A percentile compares a stretch with the other conserved stretches of the same genome.
Evolutionary conservation across 2,797 vertebrate genomes (phyloP).

Genomic region (Mormyrops attenuatus): DNA sequence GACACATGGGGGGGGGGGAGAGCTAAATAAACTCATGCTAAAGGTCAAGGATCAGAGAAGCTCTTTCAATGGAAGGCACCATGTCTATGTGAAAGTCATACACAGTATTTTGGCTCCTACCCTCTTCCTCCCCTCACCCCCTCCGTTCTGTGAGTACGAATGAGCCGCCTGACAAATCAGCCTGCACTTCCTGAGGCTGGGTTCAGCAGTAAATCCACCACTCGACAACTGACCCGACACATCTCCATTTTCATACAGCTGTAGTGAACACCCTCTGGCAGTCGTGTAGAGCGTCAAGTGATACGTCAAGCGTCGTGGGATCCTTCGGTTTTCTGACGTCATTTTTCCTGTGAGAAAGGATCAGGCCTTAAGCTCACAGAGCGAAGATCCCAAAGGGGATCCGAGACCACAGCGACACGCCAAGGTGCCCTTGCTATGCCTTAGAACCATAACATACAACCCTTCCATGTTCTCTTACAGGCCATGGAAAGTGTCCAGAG

Average conservation of each 20-base stretch:
- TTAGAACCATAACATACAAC: neutral
- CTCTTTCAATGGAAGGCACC: neutral
- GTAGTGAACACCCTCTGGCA: neutral
- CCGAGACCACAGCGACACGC: neutral
- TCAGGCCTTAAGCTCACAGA: neutral
- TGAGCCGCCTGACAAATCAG: neutral
- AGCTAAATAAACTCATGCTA: neutral
- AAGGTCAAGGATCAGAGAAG: neutral
- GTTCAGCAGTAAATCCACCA: conserved; percentile 1
- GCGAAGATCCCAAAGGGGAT: neutral
- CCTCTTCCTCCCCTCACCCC: neutral
- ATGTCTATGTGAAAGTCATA: neutral
- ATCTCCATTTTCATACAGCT: conserved; percentile 1
- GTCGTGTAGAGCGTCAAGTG: neutral
- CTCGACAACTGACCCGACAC: neutral
- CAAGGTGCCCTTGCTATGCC: neutral
- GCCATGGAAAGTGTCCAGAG: neutral
- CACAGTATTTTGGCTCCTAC: neutral
- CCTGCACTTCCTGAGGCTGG: neutral
- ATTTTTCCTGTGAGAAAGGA: neutral
- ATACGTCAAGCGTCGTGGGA: neutral
- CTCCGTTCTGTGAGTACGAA: neutral
- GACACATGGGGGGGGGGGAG: neutral
- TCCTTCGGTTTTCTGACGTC: neutral
- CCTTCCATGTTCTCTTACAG: neutral